phyloP scores from a whole-genome alignment of 2,888 invertebrate species.

The Elmis aenea region DNA sequence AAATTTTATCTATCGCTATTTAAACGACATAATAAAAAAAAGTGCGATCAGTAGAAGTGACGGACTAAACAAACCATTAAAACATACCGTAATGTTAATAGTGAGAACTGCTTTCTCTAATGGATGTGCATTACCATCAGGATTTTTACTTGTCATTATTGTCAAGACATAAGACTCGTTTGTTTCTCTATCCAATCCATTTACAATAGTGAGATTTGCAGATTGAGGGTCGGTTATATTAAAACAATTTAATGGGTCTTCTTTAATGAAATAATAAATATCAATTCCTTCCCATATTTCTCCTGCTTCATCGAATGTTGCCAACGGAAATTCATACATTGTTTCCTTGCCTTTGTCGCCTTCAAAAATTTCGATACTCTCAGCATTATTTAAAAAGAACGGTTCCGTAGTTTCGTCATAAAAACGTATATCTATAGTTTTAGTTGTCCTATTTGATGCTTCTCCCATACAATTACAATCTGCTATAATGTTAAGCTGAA shows the following conservation, averaged over 20 bases:
- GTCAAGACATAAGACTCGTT: conserved; percentile 43
- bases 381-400: conserved; percentile 34
- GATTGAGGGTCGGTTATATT: conserved; percentile 9
- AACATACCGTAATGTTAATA: conserved; percentile 47
- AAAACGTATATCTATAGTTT: conserved; percentile 43
- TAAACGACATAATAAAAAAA: no score
- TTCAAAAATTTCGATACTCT: conserved; percentile 13
- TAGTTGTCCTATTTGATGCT: conserved; percentile 33
- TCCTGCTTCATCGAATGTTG: conserved; percentile 12
- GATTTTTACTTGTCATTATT: conserved; percentile 50
- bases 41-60: no score
- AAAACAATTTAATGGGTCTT: conserved; percentile 3
- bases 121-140: conserved; percentile 34
- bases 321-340: conserved; percentile 15
- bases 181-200: conserved; percentile 48
- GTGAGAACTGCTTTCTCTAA: conserved; percentile 41
- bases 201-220: conserved; percentile 24
- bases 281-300: conserved; percentile 11
- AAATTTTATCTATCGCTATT: no score
- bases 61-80: no score
- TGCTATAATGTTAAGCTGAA: conserved; percentile 49
- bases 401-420: conserved; percentile 50
- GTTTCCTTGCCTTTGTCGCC: no score
- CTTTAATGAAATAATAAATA: conserved; percentile 15
- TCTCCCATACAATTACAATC: conserved; percentile 45